Percentiles rank a stretch among this genome's conserved stretches.
These are phyloP conservation scores for Sus cebifrons DNA, from an alignment of 2,797 vertebrate genomes.

Conservation along the genomic window DNA sequence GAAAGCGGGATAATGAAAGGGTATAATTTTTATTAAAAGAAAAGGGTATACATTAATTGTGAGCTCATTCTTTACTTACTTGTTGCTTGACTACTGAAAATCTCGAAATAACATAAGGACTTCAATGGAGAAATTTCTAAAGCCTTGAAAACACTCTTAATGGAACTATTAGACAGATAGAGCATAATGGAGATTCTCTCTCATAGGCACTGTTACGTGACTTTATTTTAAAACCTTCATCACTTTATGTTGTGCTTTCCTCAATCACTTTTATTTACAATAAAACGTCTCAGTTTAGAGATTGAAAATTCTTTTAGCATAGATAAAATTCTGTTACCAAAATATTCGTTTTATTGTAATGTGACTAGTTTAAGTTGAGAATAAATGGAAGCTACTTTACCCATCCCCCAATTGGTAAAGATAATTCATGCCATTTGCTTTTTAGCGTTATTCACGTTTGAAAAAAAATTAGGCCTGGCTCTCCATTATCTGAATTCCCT, in stretches of 20 bases:
- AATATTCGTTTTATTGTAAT: neutral
- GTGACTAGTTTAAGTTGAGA: neutral
- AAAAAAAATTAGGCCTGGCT: neutral
- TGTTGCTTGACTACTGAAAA: slow-evolving; percentile 11
- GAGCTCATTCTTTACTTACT: neutral
- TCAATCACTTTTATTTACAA: neutral
- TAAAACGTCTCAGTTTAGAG: neutral
- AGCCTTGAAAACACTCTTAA: neutral
- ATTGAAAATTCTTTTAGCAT: neutral
- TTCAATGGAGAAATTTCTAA: neutral
- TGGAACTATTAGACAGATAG: neutral
- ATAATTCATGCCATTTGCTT: neutral
- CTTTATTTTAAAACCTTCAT: neutral
- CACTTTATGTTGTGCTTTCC: neutral
- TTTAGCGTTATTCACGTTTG: neutral
- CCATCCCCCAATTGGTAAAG: rapidly evolving
- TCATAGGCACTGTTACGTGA: neutral
- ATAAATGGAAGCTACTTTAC: neutral
- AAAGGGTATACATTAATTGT: neutral
- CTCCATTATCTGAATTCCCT: neutral
- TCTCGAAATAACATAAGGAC: neutral
- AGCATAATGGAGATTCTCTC: neutral
- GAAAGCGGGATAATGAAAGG: slow-evolving; percentile 54
- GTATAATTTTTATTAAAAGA: slow-evolving; percentile 48
- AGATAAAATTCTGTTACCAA: neutral